phyloP scores from a whole-genome alignment of 2,888 invertebrate species.

The Strigamia transsilvanica region DNA sequence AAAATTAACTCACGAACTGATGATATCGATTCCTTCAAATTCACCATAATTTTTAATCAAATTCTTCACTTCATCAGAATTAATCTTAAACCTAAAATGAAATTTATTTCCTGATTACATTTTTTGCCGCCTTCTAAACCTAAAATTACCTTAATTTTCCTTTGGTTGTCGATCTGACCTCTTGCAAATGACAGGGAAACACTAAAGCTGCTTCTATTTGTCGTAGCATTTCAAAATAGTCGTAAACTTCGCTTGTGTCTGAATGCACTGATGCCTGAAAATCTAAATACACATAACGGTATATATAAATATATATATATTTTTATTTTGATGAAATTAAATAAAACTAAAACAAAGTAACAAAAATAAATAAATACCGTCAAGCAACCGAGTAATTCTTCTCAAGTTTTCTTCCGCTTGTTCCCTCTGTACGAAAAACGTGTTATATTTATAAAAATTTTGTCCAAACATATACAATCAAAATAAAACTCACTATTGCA shows the following conservation, averaged over 20 bases:
- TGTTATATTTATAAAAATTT: background rate
- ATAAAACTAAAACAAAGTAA: background rate
- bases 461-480: background rate
- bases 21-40: background rate
- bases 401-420: background rate
- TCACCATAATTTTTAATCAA: background rate
- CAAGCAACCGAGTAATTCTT: background rate
- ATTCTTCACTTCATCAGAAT: background rate
- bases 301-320: no score
- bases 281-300: background rate
- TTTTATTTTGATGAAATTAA: no score
- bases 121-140: background rate
- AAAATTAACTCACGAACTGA: background rate
- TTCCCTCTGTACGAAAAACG: background rate
- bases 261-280: background rate
- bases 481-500: background rate
- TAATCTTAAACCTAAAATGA: background rate
- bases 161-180: background rate
- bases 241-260: background rate
- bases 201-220: background rate
- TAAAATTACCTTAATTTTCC: background rate
- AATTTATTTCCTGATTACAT: background rate
- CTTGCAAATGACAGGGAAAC: background rate
- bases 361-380: background rate
- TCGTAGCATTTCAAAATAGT: background rate